Evolutionary conservation across 2,113 vertebrate genomes (phyloP), one percentile per base, ranked within the genome.

Genomic region (Gasterosteus nipponicus): DNA sequence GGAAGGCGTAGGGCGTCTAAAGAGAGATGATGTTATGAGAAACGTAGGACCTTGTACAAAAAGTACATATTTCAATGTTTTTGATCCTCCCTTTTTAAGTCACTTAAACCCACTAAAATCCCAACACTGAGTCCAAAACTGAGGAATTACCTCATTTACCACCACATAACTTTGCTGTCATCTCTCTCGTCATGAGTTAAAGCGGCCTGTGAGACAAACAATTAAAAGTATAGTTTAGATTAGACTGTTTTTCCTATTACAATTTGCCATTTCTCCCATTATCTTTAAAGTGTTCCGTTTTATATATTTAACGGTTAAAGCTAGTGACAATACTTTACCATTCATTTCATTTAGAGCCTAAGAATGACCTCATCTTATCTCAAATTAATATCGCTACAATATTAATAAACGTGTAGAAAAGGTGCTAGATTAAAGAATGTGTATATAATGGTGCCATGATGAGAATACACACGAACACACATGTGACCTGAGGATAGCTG

Each of bases 401-500:
- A 15, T 4, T 16, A 19, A 49, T 49, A 46, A 8, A 19, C 1
- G 16, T 18, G 5, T 47, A 26, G 2, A 31, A 51, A 51, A 12
- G n/a, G 31, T 38, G 46, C 11, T 66, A 9, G 10, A n/a, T 44
- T 16, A 38, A n/a, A 51, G n/a, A 53, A 39, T 49, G 61, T 44
- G 57, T 19, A 59, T 53, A 10, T 31, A 35, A 22, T 65, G 22
- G 46, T 75, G 33, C 19, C 31, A 75, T 46, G n/a, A 46, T 69
- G 44, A n/a, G 15, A 19, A 57, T 66, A 74, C 1, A 59, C 3
- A 66, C 33, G 41, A 6, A 53, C 38, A 62, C 22, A 38, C 35
- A 38, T 38, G 22, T 62, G 47, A 79, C 82, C 76, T 59, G 63
- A 79, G 80, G 83, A 81, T 54, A 66, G 41, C 53, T 33, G 18